Base-by-base conservation (phyloP, 2,113 vertebrate genomes). In the Amphilophus citrinellus region DNA sequence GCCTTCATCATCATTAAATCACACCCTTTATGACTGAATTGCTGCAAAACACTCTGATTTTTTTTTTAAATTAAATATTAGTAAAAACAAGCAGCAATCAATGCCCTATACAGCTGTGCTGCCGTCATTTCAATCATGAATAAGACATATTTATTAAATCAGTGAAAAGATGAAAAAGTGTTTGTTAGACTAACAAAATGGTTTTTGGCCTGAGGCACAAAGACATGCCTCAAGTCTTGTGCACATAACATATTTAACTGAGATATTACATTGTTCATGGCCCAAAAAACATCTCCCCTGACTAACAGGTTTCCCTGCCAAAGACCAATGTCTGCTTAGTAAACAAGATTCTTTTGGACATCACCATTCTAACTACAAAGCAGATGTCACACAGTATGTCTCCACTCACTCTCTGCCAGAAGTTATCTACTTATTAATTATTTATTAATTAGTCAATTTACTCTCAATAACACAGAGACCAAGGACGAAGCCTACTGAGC, bases 361-460 rank as follows among this genome's bases (percentile, higher is more conserved):
- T 92, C 77, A 35, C 82, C 90, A 59, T 90, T 85, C 85, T 84
- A 91, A 93, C 91, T 93, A 94, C 92, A 93, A 94, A 95, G 88
- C 94, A 95, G 93, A 95, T 94, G 94, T 92, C 93, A 94, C 92
- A 71, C 94, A 95, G 92, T 93, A 93, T 94, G 93, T 91, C 83
- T 89, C 82, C 66, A 66, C 82, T 92, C 79, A 84, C 79, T 91
- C 71, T 90, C 89, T 94, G 94, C 92, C 93, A 94, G 91, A 91
- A 93, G 82, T 92, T 83, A 90, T 91, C 86, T 87, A 77, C 90
- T 92, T 82, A 84, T 91, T 89, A 93, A 91, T 93, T 90, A 93
- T 89, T 93, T 91, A 93, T 90, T 84, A 84, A 91, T 91, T 81
- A 80, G 81, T 66, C 82, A 63, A 87, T 87, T 89, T 89, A 87